Evolutionary conservation across 2,797 vertebrate genomes (phyloP).

Genomic region (Gallinago solitaria): DNA sequence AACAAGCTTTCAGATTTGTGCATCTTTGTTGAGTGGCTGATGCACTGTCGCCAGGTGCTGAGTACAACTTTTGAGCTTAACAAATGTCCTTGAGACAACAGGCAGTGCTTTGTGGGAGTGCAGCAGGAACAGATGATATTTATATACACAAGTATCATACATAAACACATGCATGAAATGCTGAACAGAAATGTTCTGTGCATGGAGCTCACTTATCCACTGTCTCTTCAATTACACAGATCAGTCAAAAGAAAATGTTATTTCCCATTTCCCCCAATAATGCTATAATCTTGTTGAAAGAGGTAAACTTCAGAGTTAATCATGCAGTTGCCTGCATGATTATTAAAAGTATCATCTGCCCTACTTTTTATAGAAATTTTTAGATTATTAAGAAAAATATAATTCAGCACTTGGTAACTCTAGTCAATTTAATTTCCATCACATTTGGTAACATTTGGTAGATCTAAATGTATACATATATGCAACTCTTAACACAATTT

Average conservation of each 20-base stretch:
- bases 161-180: neutral
- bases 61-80: neutral
- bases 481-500: neutral
- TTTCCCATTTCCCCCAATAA: neutral
- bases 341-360: neutral
- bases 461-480: neutral
- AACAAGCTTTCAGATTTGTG: neutral
- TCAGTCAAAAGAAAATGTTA: neutral
- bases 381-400: neutral
- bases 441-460: neutral
- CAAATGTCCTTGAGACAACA: neutral
- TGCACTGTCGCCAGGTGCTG: neutral
- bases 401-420: neutral
- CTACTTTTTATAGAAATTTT: neutral
- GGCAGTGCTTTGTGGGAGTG: neutral
- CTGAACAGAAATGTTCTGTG: neutral
- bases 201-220: neutral
- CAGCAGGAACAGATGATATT: neutral
- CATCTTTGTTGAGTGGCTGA: neutral
- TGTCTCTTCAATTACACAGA: neutral
- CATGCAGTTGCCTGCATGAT: neutral
- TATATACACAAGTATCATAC: neutral
- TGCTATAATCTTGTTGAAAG: neutral
- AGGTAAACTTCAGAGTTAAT: neutral
- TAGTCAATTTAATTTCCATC: neutral